A percentile compares a stretch with the other conserved stretches of the same genome.
These are phyloP conservation scores for Heptranchias perlo DNA, from an alignment of 2,113 vertebrate species.

Conservation along the genomic window DNA sequence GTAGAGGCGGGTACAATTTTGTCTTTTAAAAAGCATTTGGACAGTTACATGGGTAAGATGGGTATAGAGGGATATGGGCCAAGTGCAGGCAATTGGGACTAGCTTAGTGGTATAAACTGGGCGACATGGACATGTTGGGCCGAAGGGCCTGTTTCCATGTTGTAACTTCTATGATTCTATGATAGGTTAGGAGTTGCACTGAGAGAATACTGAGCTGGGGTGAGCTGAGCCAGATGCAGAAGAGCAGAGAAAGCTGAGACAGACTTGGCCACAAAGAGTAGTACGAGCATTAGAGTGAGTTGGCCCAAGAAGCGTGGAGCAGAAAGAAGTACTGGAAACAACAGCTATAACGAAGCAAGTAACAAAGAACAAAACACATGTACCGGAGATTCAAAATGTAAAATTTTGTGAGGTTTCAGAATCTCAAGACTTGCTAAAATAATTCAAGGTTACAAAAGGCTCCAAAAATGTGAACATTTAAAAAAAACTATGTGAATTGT, in stretches of 20 bases:
- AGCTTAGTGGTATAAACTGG: too few relatives aligned
- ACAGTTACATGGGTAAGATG: too few relatives aligned
- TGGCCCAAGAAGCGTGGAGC: neutral
- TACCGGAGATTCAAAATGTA: neutral
- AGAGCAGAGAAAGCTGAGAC: neutral
- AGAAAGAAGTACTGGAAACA: neutral
- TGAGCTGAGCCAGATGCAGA: neutral
- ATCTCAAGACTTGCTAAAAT: neutral
- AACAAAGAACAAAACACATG: neutral
- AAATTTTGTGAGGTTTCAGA: too few relatives aligned
- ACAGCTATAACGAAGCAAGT: neutral
- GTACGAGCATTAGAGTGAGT: neutral
- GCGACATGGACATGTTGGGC: too few relatives aligned
- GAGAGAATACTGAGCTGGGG: neutral
- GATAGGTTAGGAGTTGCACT: neutral
- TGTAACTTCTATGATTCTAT: too few relatives aligned
- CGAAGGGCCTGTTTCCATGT: too few relatives aligned
- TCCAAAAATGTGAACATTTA: neutral
- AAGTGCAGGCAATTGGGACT: too few relatives aligned
- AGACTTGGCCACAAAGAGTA: neutral
- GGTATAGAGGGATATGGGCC: too few relatives aligned
- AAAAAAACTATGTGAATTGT: neutral
- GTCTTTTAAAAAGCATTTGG: too few relatives aligned
- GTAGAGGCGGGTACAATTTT: too few relatives aligned
- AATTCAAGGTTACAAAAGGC: neutral